These are phyloP conservation scores for Phalloptychus januarius DNA, from an alignment of 2,797 vertebrate species.

Conservation along the genomic window DNA sequence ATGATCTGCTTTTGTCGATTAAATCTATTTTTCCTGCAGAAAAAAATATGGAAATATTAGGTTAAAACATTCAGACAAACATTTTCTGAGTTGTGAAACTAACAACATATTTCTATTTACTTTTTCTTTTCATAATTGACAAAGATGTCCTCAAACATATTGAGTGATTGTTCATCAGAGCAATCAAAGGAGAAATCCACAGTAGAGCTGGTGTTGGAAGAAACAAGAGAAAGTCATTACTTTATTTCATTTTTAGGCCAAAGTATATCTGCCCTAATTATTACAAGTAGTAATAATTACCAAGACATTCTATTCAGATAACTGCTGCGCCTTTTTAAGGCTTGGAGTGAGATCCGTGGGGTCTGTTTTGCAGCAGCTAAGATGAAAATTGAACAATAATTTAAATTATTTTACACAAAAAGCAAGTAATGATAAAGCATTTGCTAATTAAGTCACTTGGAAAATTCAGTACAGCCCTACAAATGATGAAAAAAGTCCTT, in stretches of 20 bases:
- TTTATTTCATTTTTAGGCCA: background rate
- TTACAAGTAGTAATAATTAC: slow-evolving; percentile 65
- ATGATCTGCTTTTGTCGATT: slow-evolving; percentile 92
- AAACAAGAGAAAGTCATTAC: background rate
- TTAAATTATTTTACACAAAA: background rate
- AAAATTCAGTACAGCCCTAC: background rate
- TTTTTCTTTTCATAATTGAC: slow-evolving; percentile 90
- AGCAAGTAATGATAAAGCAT: background rate
- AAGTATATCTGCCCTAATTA: background rate
- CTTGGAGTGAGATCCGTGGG: slow-evolving; percentile 74
- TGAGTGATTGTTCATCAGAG: slow-evolving; percentile 89
- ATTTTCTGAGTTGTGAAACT: background rate
- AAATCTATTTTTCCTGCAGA: slow-evolving; percentile 86
- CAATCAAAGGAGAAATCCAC: slow-evolving; percentile 95
- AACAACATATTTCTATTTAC: slow-evolving; percentile 71
- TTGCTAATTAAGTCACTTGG: background rate
- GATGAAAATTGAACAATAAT: slow-evolving; percentile 22
- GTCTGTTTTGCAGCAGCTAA: slow-evolving; percentile 72
- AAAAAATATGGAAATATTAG: slow-evolving; percentile 17
- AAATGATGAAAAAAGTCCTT: slow-evolving; percentile 21
- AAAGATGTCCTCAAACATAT: slow-evolving; percentile 93
- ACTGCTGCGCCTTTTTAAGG: slow-evolving; percentile 67
- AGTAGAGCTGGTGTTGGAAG: slow-evolving; percentile 80
- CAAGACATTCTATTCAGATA: slow-evolving; percentile 79
- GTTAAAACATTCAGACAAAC: background rate